These are phyloP conservation scores for Limanda limanda DNA, from an alignment of 2,113 vertebrate genomes.

Conservation along the genomic window DNA sequence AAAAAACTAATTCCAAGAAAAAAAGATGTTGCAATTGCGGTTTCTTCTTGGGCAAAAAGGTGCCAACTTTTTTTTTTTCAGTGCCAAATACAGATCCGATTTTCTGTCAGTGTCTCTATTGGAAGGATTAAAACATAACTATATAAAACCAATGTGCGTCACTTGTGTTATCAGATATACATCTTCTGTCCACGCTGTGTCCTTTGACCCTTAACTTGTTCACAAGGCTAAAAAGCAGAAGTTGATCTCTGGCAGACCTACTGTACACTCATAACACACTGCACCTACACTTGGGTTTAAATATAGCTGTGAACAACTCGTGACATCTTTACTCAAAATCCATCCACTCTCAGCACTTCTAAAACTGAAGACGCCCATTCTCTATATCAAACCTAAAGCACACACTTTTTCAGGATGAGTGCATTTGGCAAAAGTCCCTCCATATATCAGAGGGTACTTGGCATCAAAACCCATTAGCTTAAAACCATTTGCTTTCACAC, in stretches of 20 bases:
- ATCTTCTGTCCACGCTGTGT: background rate
- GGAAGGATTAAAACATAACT: no score
- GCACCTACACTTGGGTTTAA: constrained; percentile 50
- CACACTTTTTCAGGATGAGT: background rate
- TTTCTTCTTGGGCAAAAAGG: no score
- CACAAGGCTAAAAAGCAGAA: constrained; percentile 18
- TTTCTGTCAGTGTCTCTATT: no score
- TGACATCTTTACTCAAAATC: constrained; percentile 31
- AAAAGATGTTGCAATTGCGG: no score
- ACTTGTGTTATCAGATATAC: constrained; percentile 23
- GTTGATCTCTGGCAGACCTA: background rate
- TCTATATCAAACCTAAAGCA: constrained; percentile 32
- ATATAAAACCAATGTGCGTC: background rate
- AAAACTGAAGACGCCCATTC: constrained; percentile 21
- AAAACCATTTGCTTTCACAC: background rate
- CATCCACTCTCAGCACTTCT: constrained; percentile 34
- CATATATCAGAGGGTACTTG: background rate
- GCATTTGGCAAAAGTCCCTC: background rate
- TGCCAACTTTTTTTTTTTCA: no score
- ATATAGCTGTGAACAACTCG: constrained; percentile 40
- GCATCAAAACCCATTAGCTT: background rate
- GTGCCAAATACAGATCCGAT: no score
- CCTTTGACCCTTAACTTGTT: constrained; percentile 28
- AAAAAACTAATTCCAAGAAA: no score
- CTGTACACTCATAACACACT: constrained; percentile 21